phyloP scores from a whole-genome alignment of 2,113 vertebrate species.

The Hyperoodon ampullatus region DNA sequence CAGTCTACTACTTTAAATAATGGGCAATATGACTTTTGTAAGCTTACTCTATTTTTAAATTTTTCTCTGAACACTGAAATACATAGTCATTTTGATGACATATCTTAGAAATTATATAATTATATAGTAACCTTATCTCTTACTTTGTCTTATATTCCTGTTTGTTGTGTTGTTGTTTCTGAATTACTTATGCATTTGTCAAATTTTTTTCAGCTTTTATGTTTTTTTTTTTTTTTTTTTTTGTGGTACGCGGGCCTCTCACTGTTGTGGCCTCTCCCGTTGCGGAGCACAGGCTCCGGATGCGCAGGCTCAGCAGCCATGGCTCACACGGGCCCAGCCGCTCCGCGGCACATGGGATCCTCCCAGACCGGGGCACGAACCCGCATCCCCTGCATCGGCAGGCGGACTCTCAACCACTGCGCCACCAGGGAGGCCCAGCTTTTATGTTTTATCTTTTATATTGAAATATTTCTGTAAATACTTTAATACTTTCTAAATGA shows the following conservation, averaged over 20 bases:
- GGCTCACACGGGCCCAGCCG: too few relatives aligned
- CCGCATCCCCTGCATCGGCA: too few relatives aligned
- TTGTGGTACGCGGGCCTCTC: too few relatives aligned
- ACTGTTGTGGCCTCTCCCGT: too few relatives aligned
- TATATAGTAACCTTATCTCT: neutral
- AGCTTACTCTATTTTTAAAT: neutral
- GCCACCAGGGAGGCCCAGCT: too few relatives aligned
- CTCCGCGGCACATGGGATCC: too few relatives aligned
- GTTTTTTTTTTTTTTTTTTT: too few relatives aligned
- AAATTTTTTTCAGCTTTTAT: neutral
- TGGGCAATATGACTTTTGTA: neutral
- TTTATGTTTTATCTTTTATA: neutral
- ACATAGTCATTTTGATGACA: neutral
- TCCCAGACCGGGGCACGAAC: too few relatives aligned
- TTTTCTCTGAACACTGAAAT: neutral
- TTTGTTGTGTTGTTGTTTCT: neutral
- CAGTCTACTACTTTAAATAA: neutral
- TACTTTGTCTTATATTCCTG: neutral
- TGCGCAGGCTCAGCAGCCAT: too few relatives aligned
- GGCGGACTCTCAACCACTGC: too few relatives aligned
- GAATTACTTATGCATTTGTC: neutral
- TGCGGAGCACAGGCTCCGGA: too few relatives aligned
- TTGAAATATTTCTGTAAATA: neutral
- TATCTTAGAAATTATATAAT: neutral
- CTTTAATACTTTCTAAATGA: neutral